Evolutionary conservation across 2,113 vertebrate species (phyloP), one percentile per base, ranked within the genome.

Genomic region (Butorides virescens): DNA sequence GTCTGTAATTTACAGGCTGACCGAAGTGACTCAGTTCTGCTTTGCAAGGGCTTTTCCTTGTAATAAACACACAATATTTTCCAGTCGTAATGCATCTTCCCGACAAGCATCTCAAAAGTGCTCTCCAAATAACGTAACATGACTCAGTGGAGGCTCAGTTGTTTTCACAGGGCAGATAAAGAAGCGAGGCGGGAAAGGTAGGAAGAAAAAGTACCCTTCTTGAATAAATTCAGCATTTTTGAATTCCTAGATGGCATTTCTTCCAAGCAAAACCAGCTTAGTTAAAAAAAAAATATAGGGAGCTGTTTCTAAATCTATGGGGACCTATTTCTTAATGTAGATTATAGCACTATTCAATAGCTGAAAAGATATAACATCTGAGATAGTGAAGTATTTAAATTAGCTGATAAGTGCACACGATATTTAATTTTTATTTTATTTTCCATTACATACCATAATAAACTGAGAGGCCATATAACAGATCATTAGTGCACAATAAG

Each of bases 401-500:
- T 90, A 93, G 75, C 53, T 77, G 72, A 47, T 90, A 82, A 84
- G 42, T 71, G 90, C 53, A 90, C 47, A 71, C 49, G 88, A 79
- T 85, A 86, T 82, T 91, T 96, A 84, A 70, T 85, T 94, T 91
- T 92, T 80, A 94, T 81, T 90, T 93, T 83, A 83, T 93, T 96
- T 95, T 82, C 73, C 46, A 46, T 80, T 75, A 85, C 61, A 68
- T 78, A 88, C 76, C 73, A 79, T 85, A 95, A 96, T 91, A 92
- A 95, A 91, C 83, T 49, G 74, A 96, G 84, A 88, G 74, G 67
- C 86, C 58, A 72, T 75, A 81, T 75, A 95, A 91, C 86, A 97
- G 86, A 95, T 95, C 58, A 79, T 96, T 95, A 97, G 70, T 4
- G 30, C 53, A 95, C 88, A 92, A 95, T 94, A 92, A 96, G 90